Percentiles rank a stretch among this genome's conserved stretches.
These are phyloP conservation scores for Cathartes aura DNA, from an alignment of 2,113 vertebrate species.

Conservation along the genomic window DNA sequence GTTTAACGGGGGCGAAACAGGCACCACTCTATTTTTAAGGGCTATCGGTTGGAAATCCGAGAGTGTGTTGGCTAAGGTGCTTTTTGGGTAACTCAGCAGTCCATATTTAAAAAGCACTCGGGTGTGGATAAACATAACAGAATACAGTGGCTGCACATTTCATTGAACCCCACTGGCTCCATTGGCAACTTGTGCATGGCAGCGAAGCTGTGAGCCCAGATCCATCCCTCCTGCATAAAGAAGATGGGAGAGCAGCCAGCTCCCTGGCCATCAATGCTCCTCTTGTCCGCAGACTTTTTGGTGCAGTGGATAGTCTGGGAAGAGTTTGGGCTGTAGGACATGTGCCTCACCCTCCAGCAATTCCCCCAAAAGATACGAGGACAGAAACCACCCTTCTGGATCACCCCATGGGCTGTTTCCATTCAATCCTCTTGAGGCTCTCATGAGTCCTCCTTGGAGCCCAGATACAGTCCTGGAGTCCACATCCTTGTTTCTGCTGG, in stretches of 20 bases:
- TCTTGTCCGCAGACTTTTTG: not conserved
- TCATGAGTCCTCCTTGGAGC: not conserved
- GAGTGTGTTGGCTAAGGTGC: not conserved
- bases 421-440: not conserved
- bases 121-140: not conserved
- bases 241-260: not conserved
- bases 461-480: not conserved
- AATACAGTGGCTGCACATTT: not conserved
- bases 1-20: not conserved
- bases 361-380: fast-evolving
- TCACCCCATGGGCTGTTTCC: not conserved
- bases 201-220: not conserved
- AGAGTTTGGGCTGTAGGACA: not conserved
- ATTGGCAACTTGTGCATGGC: fast-evolving
- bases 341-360: not conserved
- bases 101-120: not conserved
- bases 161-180: not conserved
- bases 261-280: not conserved
- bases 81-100: not conserved
- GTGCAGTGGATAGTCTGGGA: not conserved
- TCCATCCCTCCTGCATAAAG: not conserved
- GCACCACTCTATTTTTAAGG: not conserved
- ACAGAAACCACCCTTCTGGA: not conserved
- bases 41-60: not conserved
- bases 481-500: not conserved